These are phyloP conservation scores for Apamea sordens DNA, from an alignment of 2,888 invertebrate species.

Conservation along the genomic window DNA sequence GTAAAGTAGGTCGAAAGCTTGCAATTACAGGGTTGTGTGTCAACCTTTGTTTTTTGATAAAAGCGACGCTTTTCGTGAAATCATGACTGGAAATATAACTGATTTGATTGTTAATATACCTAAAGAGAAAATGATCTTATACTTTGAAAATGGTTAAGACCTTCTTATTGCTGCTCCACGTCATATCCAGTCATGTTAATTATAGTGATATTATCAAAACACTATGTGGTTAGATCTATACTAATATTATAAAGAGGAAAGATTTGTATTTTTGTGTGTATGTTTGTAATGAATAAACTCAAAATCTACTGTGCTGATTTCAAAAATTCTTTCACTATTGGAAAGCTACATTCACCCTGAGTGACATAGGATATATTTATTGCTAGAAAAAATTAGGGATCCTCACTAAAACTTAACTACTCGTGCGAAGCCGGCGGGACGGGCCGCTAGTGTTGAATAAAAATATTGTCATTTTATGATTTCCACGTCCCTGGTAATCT, in stretches of 20 bases:
- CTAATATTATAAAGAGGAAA: too few relatives aligned
- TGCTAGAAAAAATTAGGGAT: too few relatives aligned
- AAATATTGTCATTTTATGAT: neutral
- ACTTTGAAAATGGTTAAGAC: too few relatives aligned
- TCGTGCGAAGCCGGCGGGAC: too few relatives aligned
- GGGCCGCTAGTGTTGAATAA: neutral
- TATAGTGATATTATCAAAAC: neutral
- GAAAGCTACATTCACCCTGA: too few relatives aligned
- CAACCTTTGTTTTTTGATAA: slow-evolving; percentile 30
- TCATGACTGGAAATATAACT: neutral
- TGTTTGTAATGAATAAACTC: too few relatives aligned
- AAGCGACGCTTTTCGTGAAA: slow-evolving; percentile 5
- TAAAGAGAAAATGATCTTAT: neutral
- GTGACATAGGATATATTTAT: too few relatives aligned
- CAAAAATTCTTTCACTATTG: too few relatives aligned
- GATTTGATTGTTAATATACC: neutral
- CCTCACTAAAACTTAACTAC: too few relatives aligned
- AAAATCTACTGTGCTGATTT: too few relatives aligned
- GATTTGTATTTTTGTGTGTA: too few relatives aligned
- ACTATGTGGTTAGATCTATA: neutral
- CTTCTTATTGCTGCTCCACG: neutral
- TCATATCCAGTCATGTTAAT: neutral
- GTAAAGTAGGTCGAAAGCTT: slow-evolving; percentile 46
- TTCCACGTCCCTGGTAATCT: too few relatives aligned
- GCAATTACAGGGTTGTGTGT: slow-evolving; percentile 33